Percentiles rank a stretch among this genome's conserved stretches.
These are phyloP conservation scores for Epinotia demarniana DNA, from an alignment of 2,888 invertebrate species.

Conservation along the genomic window DNA sequence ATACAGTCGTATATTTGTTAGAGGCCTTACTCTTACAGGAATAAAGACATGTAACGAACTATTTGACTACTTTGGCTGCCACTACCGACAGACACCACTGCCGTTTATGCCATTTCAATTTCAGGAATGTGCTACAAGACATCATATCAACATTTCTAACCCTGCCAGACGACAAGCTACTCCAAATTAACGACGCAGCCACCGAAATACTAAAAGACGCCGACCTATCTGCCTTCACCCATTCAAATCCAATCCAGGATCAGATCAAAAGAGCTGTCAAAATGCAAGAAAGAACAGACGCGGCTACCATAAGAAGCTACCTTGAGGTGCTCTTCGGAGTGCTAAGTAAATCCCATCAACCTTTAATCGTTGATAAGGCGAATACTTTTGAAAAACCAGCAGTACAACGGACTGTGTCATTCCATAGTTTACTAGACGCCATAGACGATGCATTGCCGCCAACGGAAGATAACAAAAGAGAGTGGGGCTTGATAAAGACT, in stretches of 20 bases:
- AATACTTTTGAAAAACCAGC: conserved; percentile 4
- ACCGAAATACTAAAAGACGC: conserved; percentile 57
- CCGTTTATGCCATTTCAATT: not conserved
- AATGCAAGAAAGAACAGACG: conserved; percentile 31
- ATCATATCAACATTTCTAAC: conserved; percentile 51
- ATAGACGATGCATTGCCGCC: conserved; percentile 52
- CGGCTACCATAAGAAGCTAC: conserved; percentile 47
- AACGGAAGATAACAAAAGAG: conserved; percentile 48
- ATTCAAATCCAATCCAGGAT: conserved; percentile 44
- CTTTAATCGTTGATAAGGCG: conserved; percentile 32
- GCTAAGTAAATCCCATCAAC: not conserved
- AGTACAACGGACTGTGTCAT: conserved; percentile 13
- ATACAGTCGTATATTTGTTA: too few species aligned
- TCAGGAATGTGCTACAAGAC: conserved; percentile 51
- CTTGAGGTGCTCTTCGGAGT: conserved; percentile 51
- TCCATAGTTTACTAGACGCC: conserved; percentile 22
- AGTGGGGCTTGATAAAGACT: conserved; percentile 52
- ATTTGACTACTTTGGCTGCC: too few species aligned
- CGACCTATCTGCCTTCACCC: conserved; percentile 48
- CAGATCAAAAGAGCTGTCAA: conserved; percentile 45
- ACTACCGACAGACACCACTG: too few species aligned
- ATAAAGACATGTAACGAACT: too few species aligned
- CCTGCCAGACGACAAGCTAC: conserved; percentile 53
- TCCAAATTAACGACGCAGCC: conserved; percentile 52
- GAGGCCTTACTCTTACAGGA: too few species aligned